phyloP scores from a whole-genome alignment of 2,797 vertebrate genomes.

The Anguilla megastoma region DNA sequence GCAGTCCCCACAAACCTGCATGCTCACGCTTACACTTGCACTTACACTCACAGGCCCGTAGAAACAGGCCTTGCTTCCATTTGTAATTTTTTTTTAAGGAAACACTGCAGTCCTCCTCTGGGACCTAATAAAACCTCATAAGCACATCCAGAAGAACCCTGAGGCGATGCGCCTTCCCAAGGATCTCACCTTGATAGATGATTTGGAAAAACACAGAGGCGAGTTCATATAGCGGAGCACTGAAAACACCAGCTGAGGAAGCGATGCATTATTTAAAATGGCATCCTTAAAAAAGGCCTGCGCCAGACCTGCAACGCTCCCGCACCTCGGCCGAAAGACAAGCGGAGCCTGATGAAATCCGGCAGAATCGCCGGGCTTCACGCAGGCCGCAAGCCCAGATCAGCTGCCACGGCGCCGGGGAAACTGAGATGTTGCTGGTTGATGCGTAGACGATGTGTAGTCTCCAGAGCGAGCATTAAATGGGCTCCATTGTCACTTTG shows the following conservation, averaged over 20 bases:
- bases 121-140: conserved; percentile 45
- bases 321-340: background rate
- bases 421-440: background rate
- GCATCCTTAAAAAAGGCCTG: conserved; percentile 37
- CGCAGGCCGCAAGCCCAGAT: background rate
- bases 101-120: conserved; percentile 36
- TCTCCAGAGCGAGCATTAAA: background rate
- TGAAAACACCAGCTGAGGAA: conserved; percentile 33
- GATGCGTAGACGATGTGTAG: background rate
- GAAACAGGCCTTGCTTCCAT: conserved; percentile 28
- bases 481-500: background rate
- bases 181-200: conserved; percentile 47
- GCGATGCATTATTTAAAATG: conserved; percentile 38
- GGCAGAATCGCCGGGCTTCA: background rate
- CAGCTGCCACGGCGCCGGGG: background rate
- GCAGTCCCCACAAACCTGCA: background rate
- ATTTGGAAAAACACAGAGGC: conserved; percentile 41
- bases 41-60: conserved; percentile 22
- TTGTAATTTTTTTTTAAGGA: conserved; percentile 38
- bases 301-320: background rate
- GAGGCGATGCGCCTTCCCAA: conserved; percentile 36
- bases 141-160: conserved; percentile 42
- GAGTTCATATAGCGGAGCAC: conserved; percentile 32
- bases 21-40: conserved; percentile 32
- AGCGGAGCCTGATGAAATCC: background rate